A percentile compares a stretch with the other conserved stretches of the same genome.
These are phyloP conservation scores for Ridgeia piscesae DNA, from an alignment of 1,140 invertebrate genomes.

Conservation along the genomic window DNA sequence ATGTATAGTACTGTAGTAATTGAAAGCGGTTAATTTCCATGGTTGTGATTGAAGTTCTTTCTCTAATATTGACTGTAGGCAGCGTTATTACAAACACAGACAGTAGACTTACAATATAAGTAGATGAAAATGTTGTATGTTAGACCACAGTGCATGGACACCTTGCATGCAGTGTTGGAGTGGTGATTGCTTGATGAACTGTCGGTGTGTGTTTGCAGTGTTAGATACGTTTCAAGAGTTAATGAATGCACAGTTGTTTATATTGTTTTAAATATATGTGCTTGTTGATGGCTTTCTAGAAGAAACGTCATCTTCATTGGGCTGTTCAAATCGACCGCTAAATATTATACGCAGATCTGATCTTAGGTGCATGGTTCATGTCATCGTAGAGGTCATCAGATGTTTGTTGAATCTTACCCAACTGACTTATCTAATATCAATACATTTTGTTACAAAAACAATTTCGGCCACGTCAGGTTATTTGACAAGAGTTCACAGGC, in stretches of 20 bases:
- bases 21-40: not conserved
- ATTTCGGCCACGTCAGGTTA: not conserved
- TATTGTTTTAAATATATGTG: not conserved
- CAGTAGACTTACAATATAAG: no score
- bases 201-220: no score
- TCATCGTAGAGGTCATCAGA: not conserved
- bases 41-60: no score
- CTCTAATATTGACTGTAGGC: no score
- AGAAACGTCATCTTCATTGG: not conserved
- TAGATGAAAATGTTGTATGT: no score
- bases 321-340: not conserved
- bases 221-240: no score
- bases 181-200: no score
- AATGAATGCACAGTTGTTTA: not conserved
- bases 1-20: not conserved
- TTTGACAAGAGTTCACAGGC: not conserved
- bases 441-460: not conserved
- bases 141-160: no score
- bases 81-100: no score
- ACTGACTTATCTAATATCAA: not conserved
- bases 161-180: no score
- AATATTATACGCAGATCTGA: not conserved
- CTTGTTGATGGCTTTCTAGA: not conserved
- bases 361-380: not conserved
- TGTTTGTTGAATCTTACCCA: not conserved